These are phyloP conservation scores for Pseudopodoces humilis DNA, from an alignment of 2,113 vertebrate genomes.

Conservation along the genomic window DNA sequence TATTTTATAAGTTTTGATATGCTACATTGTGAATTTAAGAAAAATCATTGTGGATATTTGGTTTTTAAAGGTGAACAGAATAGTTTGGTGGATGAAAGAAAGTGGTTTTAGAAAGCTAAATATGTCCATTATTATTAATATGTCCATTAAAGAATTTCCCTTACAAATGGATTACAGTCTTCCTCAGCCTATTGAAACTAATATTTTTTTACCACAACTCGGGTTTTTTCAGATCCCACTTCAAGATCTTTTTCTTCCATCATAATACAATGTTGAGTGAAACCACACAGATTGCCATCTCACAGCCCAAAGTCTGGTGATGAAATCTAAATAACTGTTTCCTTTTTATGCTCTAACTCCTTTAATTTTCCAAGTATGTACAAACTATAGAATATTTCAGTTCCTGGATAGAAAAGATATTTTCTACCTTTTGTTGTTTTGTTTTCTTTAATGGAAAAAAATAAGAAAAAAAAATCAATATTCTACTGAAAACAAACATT, in stretches of 20 bases:
- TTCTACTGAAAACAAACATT: background rate
- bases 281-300: background rate
- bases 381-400: background rate
- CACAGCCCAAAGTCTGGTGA: background rate
- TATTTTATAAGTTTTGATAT: background rate
- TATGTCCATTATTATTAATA: background rate
- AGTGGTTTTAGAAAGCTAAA: background rate
- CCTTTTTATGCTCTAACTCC: background rate
- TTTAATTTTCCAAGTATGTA: background rate
- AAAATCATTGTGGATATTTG: background rate
- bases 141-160: background rate
- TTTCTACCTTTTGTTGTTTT: background rate
- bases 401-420: background rate
- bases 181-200: background rate
- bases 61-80: background rate
- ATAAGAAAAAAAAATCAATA: background rate
- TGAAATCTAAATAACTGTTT: background rate
- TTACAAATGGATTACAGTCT: background rate
- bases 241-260: background rate
- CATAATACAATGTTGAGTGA: background rate
- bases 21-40: background rate
- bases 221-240: background rate
- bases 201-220: background rate
- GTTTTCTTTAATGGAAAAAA: background rate
- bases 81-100: background rate